Evolutionary conservation across 2,797 vertebrate genomes (phyloP).

Genomic region (Myiotriccus ornatus): DNA sequence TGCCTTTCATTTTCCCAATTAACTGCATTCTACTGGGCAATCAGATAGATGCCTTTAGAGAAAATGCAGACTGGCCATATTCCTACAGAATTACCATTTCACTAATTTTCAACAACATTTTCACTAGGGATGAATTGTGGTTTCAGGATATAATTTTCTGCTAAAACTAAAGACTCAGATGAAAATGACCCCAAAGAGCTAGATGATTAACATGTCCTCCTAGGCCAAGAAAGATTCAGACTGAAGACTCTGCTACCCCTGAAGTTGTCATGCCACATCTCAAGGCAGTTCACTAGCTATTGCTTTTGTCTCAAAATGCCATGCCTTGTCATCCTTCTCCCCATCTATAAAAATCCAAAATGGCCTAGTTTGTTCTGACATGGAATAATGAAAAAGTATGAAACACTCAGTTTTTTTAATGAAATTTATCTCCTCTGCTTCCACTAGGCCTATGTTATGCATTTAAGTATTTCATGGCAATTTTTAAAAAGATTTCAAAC

Average conservation of each 20-base stretch:
- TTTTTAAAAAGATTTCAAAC: background rate
- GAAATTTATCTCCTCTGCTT: background rate
- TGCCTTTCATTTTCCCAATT: background rate
- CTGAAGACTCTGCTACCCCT: background rate
- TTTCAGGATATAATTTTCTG: conserved; percentile 14
- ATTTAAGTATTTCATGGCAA: background rate
- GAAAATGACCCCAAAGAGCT: background rate
- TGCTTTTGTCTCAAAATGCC: background rate
- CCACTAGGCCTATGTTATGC: background rate
- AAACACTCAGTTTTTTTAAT: background rate
- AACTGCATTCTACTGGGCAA: background rate
- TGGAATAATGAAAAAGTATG: background rate
- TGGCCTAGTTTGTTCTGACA: background rate
- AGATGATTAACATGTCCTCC: background rate
- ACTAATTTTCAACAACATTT: conserved; percentile 25
- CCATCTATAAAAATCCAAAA: background rate
- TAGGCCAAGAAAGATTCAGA: background rate
- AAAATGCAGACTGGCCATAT: background rate
- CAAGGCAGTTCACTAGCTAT: background rate
- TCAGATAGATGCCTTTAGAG: background rate
- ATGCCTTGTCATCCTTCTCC: background rate
- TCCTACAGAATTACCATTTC: background rate
- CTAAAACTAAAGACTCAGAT: background rate
- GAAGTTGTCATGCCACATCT: background rate
- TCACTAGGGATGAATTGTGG: background rate